These are phyloP conservation scores for Pachyrhynchus sulphureomaculatus DNA, from an alignment of 1,140 invertebrate species.

Conservation along the genomic window DNA sequence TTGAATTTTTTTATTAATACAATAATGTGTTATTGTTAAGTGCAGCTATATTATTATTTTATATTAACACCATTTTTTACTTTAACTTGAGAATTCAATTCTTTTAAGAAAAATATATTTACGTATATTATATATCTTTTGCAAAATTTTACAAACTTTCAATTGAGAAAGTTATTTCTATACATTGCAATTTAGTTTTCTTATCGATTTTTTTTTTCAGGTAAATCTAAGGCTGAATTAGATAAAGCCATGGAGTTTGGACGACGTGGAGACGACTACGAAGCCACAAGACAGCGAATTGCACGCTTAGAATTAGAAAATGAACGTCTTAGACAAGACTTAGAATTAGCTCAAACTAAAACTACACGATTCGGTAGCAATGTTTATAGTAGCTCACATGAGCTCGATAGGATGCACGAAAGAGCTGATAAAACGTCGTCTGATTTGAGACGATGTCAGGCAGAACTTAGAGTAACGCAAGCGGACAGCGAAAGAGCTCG, in stretches of 20 bases:
- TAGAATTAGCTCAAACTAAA: slow-evolving; percentile 75
- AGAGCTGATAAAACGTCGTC: slow-evolving; percentile 80
- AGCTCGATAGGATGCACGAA: slow-evolving; percentile 72
- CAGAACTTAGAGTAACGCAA: slow-evolving; percentile 80
- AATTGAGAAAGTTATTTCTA: no score
- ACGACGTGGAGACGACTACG: slow-evolving; percentile 84
- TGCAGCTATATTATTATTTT: no score
- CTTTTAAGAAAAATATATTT: no score
- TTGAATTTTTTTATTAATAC: no score
- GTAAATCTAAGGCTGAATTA: slow-evolving; percentile 89
- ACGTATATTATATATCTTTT: no score
- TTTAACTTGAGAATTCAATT: no score
- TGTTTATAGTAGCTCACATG: slow-evolving; percentile 55
- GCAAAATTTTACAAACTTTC: no score
- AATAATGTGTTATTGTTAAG: no score
- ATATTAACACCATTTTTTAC: no score
- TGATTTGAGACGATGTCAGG: slow-evolving; percentile 81
- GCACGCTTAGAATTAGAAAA: slow-evolving; percentile 86
- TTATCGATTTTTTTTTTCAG: no score
- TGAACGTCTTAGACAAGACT: slow-evolving; percentile 79
- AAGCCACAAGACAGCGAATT: slow-evolving; percentile 82
- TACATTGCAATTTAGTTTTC: no score
- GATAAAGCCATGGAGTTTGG: slow-evolving; percentile 89
- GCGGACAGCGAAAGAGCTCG: slow-evolving; percentile 84
- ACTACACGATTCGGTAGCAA: slow-evolving; percentile 67